These are phyloP conservation scores for Antedon bifida DNA, from an alignment of 35 echinoderm and acorn worm species.

Conservation along the genomic window DNA sequence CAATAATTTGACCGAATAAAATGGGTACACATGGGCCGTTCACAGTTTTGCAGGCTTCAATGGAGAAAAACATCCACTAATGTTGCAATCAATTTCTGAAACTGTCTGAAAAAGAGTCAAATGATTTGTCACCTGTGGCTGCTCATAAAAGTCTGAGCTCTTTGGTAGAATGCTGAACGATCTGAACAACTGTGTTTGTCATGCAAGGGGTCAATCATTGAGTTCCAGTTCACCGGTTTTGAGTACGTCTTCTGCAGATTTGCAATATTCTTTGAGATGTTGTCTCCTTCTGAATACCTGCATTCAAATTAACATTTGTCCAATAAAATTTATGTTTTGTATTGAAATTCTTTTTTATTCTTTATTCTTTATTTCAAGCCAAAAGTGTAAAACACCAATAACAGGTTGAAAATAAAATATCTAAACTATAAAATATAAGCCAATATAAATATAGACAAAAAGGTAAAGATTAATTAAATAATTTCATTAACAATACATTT, in stretches of 20 bases:
- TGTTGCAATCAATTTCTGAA: not conserved
- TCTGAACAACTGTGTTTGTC: slow-evolving; percentile 46
- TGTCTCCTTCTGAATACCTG: not conserved
- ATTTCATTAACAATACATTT: too few relatives aligned
- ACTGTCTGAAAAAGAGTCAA: not conserved
- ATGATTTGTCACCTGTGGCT: slow-evolving; percentile 62
- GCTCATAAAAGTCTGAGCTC: slow-evolving; percentile 73
- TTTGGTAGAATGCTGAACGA: slow-evolving; percentile 66
- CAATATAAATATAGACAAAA: too few relatives aligned
- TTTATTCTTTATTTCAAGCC: too few relatives aligned
- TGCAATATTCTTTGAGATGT: slow-evolving; percentile 3
- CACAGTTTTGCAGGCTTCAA: not conserved
- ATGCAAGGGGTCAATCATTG: not conserved
- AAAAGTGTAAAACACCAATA: too few relatives aligned
- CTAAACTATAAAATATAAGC: too few relatives aligned
- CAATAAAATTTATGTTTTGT: too few relatives aligned
- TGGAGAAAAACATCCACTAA: not conserved
- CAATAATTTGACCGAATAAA: not conserved
- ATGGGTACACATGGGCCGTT: not conserved
- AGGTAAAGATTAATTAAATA: too few relatives aligned
- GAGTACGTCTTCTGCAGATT: slow-evolving; percentile 10
- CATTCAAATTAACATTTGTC: too few relatives aligned
- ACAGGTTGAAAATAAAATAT: too few relatives aligned
- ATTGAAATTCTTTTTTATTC: too few relatives aligned
- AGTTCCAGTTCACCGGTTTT: slow-evolving; percentile 1